phyloP scores from a whole-genome alignment of 2,888 invertebrate species.

The Epicampocera succincta region DNA sequence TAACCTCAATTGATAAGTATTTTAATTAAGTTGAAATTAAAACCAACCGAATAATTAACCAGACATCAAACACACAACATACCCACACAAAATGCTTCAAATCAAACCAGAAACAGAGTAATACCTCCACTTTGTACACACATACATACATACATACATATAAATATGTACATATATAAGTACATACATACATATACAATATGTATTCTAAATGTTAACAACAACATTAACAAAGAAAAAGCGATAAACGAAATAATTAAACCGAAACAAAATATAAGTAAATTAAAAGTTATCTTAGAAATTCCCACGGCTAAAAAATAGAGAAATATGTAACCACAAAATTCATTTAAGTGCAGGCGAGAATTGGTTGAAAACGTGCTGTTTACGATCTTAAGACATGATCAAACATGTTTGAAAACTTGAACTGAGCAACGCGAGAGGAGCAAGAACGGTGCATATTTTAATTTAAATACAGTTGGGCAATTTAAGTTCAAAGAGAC shows the following conservation, averaged over 20 bases:
- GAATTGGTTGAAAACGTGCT: too few species aligned
- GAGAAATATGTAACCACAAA: background rate
- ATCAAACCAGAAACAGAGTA: constrained; percentile 25
- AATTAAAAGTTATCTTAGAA: constrained; percentile 53
- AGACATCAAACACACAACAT: constrained; percentile 29
- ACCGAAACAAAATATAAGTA: constrained; percentile 43
- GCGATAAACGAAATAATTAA: constrained; percentile 50
- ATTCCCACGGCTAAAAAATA: constrained; percentile 55
- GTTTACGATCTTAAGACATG: background rate
- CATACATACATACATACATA: background rate
- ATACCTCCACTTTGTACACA: too few species aligned
- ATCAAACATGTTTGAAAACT: background rate
- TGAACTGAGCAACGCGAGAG: too few species aligned
- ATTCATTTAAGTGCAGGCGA: too few species aligned
- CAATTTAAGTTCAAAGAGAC: too few species aligned
- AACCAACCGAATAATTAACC: constrained; percentile 59
- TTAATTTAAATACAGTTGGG: too few species aligned
- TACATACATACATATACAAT: background rate
- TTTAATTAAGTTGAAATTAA: constrained; percentile 57
- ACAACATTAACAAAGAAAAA: constrained; percentile 22
- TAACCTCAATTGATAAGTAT: constrained; percentile 69
- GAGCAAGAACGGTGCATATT: too few species aligned
- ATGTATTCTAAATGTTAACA: constrained; percentile 35
- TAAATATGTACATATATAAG: background rate
- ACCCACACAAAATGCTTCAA: constrained; percentile 28